phyloP scores from a whole-genome alignment of 2,888 invertebrate species.

The Epirrhoe tristata region DNA sequence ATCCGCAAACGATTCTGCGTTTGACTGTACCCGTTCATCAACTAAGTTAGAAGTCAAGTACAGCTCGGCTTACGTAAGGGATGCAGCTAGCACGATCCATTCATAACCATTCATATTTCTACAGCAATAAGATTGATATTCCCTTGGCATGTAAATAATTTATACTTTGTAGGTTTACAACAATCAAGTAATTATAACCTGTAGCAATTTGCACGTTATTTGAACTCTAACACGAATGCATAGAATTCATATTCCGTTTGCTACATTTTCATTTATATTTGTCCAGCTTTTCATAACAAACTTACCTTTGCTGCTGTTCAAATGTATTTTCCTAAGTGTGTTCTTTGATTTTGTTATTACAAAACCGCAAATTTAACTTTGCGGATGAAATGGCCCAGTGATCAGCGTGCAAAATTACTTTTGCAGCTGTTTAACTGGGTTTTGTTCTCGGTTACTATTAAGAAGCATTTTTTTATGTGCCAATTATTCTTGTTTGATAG shows the following conservation, averaged over 20 bases:
- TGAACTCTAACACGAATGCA: constrained; percentile 22
- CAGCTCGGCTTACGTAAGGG: constrained; percentile 69
- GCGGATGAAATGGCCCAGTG: constrained; percentile 19
- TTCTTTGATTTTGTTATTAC: constrained; percentile 1
- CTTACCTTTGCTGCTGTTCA: constrained; percentile 21
- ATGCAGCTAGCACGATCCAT: constrained; percentile 34
- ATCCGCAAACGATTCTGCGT: constrained; percentile 42
- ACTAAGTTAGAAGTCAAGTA: constrained; percentile 77
- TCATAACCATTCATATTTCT: constrained; percentile 21
- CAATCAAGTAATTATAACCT: constrained; percentile 40
- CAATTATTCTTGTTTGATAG: constrained; percentile 26
- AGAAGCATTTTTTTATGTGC: constrained; percentile 10
- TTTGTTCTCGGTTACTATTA: constrained; percentile 18
- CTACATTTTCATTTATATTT: constrained; percentile 22
- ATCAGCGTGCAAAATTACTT: constrained; percentile 27
- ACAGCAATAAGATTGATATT: constrained; percentile 19
- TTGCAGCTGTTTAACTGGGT: constrained; percentile 20
- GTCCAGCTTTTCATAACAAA: constrained; percentile 26
- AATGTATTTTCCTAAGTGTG: constrained; percentile 6
- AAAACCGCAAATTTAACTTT: constrained; percentile 18
- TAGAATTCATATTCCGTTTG: constrained; percentile 17
- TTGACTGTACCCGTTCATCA: constrained; percentile 69
- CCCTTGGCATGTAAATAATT: neutral
- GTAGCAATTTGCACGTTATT: constrained; percentile 23
- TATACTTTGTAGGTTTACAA: constrained; percentile 21